Base-by-base conservation (phyloP, 2,888 invertebrate genomes). In the Drosophila setosimentum region DNA sequence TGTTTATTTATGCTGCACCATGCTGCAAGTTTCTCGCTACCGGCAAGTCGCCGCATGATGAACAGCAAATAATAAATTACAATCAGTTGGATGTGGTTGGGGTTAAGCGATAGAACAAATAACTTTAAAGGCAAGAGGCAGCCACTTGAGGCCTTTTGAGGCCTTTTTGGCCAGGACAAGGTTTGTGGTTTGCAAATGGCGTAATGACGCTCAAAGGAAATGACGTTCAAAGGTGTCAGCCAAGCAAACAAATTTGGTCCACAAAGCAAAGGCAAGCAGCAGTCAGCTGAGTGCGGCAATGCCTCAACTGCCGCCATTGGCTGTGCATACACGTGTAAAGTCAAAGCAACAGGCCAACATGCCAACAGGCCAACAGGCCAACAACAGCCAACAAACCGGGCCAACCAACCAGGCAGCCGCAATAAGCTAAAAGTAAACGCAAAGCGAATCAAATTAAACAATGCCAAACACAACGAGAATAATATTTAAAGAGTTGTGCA, bases 81-180 rank as follows among this genome's bases (percentile, higher is more conserved):
- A 73, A 58, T 68, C 53, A 54, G 49, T 50, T 29, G 6, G 6
- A 18, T 2, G 10, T 13, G 18, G 30, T 13, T 21, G n/a, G 2
- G 7, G n/a, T n/a, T 35, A 35, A 16, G 33, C 51, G 64, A 21
- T 55, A 32, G 32, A 29, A 63, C 51, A 55, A 62, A 42, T 42
- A 37, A 21, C 29, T 37, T 30, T 32, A 2, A 40, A 62, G 30
- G 53, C 35, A 51, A 70, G 65, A 49, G 58, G 69, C 59, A 68
- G 53, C 48, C 83, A 88, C 89, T 85, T 81, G 83, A n/a, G n/a
- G n/a, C n/a, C n/a, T 89, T 85, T 85, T 85, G 85, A 81, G 68
- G 72, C 89, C 13, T 53, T 32, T 32, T 32, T 72, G 66, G 62
- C 61, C 60, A 53, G 61, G 18, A 58, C 61, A 50, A 63, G 68